Percentiles rank a stretch among this genome's conserved stretches.
Conservation (phyloP, 2,113 vertebrate genomes). For the Eretmodus cyanostictus region DNA sequence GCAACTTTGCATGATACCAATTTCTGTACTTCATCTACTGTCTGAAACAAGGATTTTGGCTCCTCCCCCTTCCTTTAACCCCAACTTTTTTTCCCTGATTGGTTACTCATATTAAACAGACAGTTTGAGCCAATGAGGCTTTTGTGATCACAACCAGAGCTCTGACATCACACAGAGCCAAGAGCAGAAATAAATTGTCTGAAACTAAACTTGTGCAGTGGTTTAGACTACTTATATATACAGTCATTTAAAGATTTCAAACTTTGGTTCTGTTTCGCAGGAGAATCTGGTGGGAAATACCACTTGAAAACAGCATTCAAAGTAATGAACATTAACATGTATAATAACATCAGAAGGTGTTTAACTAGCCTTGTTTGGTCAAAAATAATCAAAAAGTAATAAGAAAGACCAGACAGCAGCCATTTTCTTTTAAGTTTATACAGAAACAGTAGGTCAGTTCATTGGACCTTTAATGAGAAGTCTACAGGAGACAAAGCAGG, state of each 20-base stretch:
- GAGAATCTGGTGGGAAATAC: background rate
- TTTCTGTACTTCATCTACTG: background rate
- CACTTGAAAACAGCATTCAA: background rate
- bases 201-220: background rate
- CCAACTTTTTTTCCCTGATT: accelerated
- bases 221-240: background rate
- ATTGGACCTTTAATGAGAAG: background rate
- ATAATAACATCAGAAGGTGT: background rate
- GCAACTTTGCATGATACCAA: background rate
- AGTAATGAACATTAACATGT: background rate
- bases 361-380: background rate
- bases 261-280: background rate
- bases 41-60: background rate
- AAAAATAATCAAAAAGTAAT: background rate
- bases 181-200: background rate
- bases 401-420: background rate
- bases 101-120: background rate
- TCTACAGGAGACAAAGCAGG: slow-evolving; percentile 14
- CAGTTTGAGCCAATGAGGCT: background rate
- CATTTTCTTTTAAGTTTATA: background rate
- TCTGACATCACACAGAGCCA: background rate
- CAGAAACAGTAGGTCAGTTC: background rate
- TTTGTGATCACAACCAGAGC: background rate
- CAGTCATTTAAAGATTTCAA: background rate
- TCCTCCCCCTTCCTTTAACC: background rate